A percentile compares a stretch with the other conserved stretches of the same genome.
Evolutionary conservation across 2,888 invertebrate genomes (phyloP).

Genomic region (Ectemnius continuus): DNA sequence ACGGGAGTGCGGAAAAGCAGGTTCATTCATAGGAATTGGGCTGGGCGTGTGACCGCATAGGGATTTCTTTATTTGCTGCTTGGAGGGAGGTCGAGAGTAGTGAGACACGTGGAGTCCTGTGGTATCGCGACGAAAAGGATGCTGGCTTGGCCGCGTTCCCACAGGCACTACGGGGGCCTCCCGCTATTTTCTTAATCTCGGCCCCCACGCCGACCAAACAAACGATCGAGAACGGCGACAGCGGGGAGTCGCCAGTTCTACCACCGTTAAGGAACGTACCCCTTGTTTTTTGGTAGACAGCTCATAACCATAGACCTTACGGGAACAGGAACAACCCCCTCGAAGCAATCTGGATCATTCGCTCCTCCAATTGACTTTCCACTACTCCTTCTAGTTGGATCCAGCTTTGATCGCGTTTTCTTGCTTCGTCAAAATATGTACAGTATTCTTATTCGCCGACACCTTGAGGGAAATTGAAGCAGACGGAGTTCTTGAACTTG

Average conservation of each 20-base stretch:
- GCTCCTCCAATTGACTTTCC: constrained; percentile 29
- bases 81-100: constrained; percentile 5
- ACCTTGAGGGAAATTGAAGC: background rate
- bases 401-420: constrained; percentile 17
- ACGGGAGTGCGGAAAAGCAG: background rate
- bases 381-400: constrained; percentile 27
- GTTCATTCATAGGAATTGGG: constrained; percentile 3
- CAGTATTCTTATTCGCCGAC: background rate
- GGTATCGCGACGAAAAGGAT: constrained; percentile 16
- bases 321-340: constrained; percentile 42
- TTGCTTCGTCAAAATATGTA: background rate
- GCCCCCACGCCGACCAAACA: constrained; percentile 43
- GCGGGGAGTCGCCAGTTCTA: constrained; percentile 33
- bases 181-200: constrained; percentile 73
- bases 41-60: constrained; percentile 24
- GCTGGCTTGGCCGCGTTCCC: constrained; percentile 52
- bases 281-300: constrained; percentile 24
- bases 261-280: constrained; percentile 21
- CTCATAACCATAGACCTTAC: constrained; percentile 22
- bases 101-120: constrained; percentile 8
- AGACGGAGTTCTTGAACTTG: background rate
- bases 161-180: constrained; percentile 65
- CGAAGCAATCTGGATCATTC: constrained; percentile 31
- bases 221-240: constrained; percentile 39
- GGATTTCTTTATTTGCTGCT: constrained; percentile 29